These are phyloP conservation scores for Lamprologus ornatipinnis DNA, from an alignment of 2,113 vertebrate genomes.

Conservation along the genomic window DNA sequence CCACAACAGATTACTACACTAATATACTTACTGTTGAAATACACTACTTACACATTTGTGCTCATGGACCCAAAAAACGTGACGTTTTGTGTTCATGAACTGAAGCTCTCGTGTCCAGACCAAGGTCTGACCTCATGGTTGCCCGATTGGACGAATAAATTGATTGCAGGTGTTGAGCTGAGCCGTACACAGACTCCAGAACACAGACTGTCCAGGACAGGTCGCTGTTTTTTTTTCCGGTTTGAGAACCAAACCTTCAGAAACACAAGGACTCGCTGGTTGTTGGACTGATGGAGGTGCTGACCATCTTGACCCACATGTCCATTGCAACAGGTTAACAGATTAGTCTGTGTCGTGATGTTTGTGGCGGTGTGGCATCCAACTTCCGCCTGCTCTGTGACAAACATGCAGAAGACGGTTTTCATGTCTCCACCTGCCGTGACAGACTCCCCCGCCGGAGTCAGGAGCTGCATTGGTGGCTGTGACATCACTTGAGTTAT, in stretches of 20 bases:
- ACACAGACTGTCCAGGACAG: background rate
- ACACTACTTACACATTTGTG: background rate
- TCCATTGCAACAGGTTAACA: background rate
- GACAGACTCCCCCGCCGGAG: background rate
- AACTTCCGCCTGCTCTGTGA: background rate
- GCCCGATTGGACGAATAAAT: background rate
- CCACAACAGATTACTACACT: background rate
- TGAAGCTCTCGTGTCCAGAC: background rate
- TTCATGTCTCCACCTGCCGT: background rate
- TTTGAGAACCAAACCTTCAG: background rate
- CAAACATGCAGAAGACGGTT: background rate
- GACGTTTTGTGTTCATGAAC: background rate
- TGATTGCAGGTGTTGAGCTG: background rate
- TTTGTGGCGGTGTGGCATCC: background rate
- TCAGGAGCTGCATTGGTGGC: background rate
- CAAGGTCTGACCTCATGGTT: background rate
- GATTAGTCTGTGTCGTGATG: background rate
- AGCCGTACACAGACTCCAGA: background rate
- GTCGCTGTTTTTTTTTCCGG: background rate
- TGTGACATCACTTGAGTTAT: background rate
- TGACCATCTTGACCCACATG: background rate
- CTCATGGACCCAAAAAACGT: background rate
- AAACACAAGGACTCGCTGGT: background rate
- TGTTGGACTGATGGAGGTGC: background rate
- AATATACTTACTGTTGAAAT: background rate